phyloP scores from a whole-genome alignment of 2,888 invertebrate genomes.

The Sphecodes monilicornis region DNA sequence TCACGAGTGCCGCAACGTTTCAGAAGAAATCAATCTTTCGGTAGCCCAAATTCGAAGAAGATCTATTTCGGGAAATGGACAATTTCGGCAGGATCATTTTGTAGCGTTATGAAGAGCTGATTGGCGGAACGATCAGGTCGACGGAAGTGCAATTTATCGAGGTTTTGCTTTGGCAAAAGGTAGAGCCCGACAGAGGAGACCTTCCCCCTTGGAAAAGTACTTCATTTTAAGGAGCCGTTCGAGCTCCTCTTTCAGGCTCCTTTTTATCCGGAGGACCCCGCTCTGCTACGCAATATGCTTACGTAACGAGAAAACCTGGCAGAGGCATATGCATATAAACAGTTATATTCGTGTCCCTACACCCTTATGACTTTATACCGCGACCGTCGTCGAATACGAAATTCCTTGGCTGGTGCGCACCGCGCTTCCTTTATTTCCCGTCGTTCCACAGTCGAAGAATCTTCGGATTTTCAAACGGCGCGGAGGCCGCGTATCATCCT shows the following conservation, averaged over 20 bases:
- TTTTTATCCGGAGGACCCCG: constrained; percentile 52
- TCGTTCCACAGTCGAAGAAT: constrained; percentile 29
- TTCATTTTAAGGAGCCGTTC: constrained; percentile 61
- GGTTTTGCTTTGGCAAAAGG: constrained; percentile 17
- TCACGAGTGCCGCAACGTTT: not conserved
- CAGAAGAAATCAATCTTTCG: not conserved
- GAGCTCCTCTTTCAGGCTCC: constrained; percentile 31
- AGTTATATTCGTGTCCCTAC: constrained; percentile 78
- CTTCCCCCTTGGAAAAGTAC: constrained; percentile 29
- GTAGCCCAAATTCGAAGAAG: not conserved
- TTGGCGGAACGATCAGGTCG: constrained; percentile 14
- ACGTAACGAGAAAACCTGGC: constrained; percentile 69
- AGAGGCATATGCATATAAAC: constrained; percentile 76
- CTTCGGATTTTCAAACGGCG: constrained; percentile 34
- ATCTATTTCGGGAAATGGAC: not conserved
- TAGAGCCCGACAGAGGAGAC: not conserved
- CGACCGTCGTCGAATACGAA: constrained; percentile 78
- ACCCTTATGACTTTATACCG: constrained; percentile 80
- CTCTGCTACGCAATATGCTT: constrained; percentile 73
- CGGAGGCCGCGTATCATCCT: constrained; percentile 23
- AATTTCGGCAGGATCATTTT: not conserved
- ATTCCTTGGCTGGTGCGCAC: constrained; percentile 53
- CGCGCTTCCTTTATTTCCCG: constrained; percentile 38
- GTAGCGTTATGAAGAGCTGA: constrained; percentile 24
- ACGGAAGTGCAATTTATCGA: constrained; percentile 19